phyloP scores from a whole-genome alignment of 2,888 invertebrate species.

The Dugesia japonica region DNA sequence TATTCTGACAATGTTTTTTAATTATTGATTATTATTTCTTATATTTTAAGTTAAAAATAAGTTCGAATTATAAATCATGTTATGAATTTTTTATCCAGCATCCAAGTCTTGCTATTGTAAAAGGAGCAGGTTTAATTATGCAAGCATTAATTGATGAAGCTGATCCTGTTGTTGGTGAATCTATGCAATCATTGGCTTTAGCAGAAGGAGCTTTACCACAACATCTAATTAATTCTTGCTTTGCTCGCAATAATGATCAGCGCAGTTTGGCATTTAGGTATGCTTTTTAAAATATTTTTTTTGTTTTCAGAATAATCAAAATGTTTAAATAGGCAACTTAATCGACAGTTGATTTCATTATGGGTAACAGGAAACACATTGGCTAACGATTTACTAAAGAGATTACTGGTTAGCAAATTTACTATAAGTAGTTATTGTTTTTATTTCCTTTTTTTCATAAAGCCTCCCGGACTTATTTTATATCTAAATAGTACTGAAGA shows the following conservation, averaged over 20 bases:
- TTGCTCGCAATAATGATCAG: slow-evolving; percentile 63
- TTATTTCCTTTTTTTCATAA: slow-evolving; percentile 37
- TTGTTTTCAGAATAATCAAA: background rate
- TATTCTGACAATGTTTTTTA: too few species aligned
- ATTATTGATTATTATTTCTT: background rate
- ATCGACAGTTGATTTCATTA: slow-evolving; percentile 75
- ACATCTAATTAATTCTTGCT: slow-evolving; percentile 75
- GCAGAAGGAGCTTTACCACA: slow-evolving; percentile 86
- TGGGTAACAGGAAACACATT: slow-evolving; percentile 87
- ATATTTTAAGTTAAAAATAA: too few species aligned
- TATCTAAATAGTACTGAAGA: slow-evolving; percentile 72
- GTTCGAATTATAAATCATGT: background rate
- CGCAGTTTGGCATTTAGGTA: slow-evolving; percentile 60
- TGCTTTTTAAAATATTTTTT: background rate
- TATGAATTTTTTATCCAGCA: slow-evolving; percentile 53
- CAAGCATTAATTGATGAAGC: slow-evolving; percentile 72
- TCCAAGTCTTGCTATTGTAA: slow-evolving; percentile 88
- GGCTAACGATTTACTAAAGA: slow-evolving; percentile 66
- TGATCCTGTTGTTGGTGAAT: slow-evolving; percentile 53
- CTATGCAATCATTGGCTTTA: slow-evolving; percentile 84
- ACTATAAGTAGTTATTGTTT: background rate
- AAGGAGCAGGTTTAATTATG: slow-evolving; percentile 90
- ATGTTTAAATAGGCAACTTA: slow-evolving; percentile 58
- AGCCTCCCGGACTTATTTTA: slow-evolving; percentile 77
- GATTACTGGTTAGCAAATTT: slow-evolving; percentile 61